These are phyloP conservation scores for Platyscapa corneri DNA, from an alignment of 1,140 invertebrate genomes.

Conservation along the genomic window DNA sequence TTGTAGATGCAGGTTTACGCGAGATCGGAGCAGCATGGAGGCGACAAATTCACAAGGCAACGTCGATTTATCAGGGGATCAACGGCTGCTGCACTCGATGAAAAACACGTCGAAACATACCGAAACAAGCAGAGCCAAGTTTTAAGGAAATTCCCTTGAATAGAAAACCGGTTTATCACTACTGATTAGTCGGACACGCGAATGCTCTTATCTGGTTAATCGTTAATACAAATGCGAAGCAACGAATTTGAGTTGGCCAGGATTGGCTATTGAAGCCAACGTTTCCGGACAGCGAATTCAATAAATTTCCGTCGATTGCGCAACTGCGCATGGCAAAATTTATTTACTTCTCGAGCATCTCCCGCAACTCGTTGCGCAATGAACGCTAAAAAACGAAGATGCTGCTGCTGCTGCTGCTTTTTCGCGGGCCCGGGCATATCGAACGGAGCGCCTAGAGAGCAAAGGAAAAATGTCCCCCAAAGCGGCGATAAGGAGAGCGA, in stretches of 20 bases:
- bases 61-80: too few relatives aligned
- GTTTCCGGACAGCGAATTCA: neutral
- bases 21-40: too few relatives aligned
- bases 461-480: neutral
- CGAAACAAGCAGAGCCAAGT: too few relatives aligned
- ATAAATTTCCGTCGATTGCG: slow-evolving; percentile 12
- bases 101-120: too few relatives aligned
- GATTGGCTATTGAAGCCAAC: neutral
- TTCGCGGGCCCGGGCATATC: neutral
- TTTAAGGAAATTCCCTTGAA: neutral
- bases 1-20: too few relatives aligned
- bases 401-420: neutral
- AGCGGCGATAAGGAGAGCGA: neutral
- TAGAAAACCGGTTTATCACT: neutral
- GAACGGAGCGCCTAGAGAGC: neutral
- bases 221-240: neutral
- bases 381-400: too few relatives aligned
- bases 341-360: neutral
- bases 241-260: neutral
- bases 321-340: neutral
- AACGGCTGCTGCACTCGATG: too few relatives aligned
- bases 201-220: neutral
- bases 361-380: neutral
- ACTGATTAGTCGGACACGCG: neutral
- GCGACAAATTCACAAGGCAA: too few relatives aligned